Evolutionary conservation across 2,888 invertebrate species (phyloP).

Genomic region (Polyommatus iphigenia): DNA sequence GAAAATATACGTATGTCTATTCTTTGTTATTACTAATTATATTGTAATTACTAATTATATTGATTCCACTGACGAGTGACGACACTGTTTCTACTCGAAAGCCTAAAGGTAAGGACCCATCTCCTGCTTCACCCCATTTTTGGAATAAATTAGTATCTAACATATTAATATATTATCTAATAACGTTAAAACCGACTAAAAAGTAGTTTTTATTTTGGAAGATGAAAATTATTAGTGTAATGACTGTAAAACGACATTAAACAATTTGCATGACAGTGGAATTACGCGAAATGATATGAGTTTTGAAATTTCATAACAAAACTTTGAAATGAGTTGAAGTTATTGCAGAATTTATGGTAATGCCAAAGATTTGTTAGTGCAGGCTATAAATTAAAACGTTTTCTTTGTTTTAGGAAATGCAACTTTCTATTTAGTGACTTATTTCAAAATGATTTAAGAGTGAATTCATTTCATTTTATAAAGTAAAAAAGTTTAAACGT

Average conservation of each 20-base stretch:
- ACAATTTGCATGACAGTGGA: conserved; percentile 27
- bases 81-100: too few species aligned
- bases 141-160: too few species aligned
- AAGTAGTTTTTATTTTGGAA: too few species aligned
- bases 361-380: conserved; percentile 23
- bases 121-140: too few species aligned
- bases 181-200: too few species aligned
- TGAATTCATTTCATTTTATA: not conserved
- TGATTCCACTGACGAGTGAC: too few species aligned
- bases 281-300: conserved; percentile 27
- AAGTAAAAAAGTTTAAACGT: not conserved
- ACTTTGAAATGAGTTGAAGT: conserved; percentile 36
- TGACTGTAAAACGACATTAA: not conserved
- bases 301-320: conserved; percentile 32
- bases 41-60: too few species aligned
- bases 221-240: too few species aligned
- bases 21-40: too few species aligned
- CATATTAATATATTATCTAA: too few species aligned
- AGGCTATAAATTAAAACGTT: conserved; percentile 22
- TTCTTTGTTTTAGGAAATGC: conserved; percentile 22
- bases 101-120: too few species aligned
- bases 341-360: conserved; percentile 30
- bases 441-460: conserved; percentile 4
- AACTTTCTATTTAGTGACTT: conserved; percentile 20
- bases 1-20: too few species aligned